These are phyloP conservation scores for Agrotis exclamationis DNA, from an alignment of 2,888 invertebrate species.

Conservation along the genomic window DNA sequence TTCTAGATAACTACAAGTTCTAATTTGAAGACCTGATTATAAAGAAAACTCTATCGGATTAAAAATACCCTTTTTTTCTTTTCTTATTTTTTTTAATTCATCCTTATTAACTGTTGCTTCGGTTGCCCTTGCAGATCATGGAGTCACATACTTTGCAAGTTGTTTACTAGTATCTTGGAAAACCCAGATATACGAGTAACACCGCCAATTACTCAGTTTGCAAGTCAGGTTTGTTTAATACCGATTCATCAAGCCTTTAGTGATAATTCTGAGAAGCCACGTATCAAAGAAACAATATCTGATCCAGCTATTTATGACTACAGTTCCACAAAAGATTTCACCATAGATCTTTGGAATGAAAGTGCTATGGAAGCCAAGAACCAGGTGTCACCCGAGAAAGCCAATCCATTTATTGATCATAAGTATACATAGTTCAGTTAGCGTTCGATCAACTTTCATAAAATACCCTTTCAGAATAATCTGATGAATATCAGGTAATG, in stretches of 20 bases:
- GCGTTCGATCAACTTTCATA: constrained; percentile 43
- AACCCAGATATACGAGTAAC: background rate
- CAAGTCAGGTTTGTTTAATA: constrained; percentile 6
- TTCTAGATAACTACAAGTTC: background rate
- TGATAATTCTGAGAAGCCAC: constrained; percentile 3
- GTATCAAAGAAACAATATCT: background rate
- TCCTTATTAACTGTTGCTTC: too few species aligned
- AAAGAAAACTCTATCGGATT: background rate
- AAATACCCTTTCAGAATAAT: constrained; percentile 29
- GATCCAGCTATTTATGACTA: background rate
- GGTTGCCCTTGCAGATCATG: too few species aligned
- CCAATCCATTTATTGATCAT: constrained; percentile 30
- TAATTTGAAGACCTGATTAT: background rate
- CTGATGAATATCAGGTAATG: constrained; percentile 29
- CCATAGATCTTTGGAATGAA: constrained; percentile 7
- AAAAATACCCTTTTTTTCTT: too few species aligned
- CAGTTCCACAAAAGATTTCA: constrained; percentile 11
- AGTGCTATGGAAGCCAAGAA: constrained; percentile 14
- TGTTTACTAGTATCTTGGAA: constrained; percentile 13
- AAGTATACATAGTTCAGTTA: constrained; percentile 33
- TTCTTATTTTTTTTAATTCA: too few species aligned
- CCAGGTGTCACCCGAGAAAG: constrained; percentile 32
- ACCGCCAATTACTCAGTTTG: background rate
- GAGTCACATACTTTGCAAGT: background rate
- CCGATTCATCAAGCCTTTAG: background rate